These are phyloP conservation scores for Botrylloides violaceus DNA, from an alignment of 23 tunicate genomes.

Conservation along the genomic window DNA sequence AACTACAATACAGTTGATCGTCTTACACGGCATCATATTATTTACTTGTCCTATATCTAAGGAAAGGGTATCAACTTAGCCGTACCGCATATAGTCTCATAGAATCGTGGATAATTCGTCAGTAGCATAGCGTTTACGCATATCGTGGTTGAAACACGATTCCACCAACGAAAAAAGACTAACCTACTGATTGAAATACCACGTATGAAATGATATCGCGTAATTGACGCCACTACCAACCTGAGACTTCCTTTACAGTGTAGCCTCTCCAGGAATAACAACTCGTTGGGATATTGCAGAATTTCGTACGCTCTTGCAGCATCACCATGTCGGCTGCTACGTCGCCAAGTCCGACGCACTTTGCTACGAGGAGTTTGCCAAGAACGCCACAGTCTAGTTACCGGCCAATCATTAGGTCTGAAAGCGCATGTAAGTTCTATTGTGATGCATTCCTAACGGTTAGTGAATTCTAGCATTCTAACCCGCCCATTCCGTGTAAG, in stretches of 20 bases:
- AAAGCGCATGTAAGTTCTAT: slow-evolving; percentile 14
- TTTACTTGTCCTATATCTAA: background rate
- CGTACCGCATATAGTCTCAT: background rate
- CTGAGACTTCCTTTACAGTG: background rate
- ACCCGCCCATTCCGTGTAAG: background rate
- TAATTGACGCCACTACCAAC: background rate
- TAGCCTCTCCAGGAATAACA: background rate
- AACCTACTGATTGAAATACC: background rate
- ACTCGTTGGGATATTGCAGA: background rate
- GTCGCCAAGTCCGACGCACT: slow-evolving; percentile 8
- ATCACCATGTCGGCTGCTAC: slow-evolving; percentile 1
- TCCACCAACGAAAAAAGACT: background rate
- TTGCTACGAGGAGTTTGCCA: background rate
- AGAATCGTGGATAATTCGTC: background rate
- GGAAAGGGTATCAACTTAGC: background rate
- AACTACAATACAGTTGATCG: background rate
- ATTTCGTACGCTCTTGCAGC: background rate
- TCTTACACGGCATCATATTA: background rate
- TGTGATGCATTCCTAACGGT: background rate
- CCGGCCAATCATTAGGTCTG: slow-evolving; percentile 3
- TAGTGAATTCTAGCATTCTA: background rate
- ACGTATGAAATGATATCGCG: background rate
- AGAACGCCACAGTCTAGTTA: slow-evolving; percentile 1
- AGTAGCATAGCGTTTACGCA: background rate
- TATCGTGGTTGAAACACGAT: background rate